These are phyloP conservation scores for Blastomussa wellsi DNA, from an alignment of 92 coral and sea anemone species.

Conservation along the genomic window DNA sequence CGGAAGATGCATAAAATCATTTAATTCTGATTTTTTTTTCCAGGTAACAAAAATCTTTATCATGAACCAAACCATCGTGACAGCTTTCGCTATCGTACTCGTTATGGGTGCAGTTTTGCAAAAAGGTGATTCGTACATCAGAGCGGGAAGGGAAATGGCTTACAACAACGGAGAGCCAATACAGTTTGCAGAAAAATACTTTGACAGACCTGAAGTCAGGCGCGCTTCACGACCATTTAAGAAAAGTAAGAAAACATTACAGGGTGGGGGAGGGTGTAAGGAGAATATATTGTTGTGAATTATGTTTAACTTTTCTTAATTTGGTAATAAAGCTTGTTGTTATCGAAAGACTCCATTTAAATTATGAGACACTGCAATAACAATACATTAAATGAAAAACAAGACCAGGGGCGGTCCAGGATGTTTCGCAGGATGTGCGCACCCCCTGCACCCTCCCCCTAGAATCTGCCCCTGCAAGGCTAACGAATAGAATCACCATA, in stretches of 20 bases:
- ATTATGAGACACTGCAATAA: no score
- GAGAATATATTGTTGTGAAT: not conserved
- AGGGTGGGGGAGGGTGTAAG: not conserved
- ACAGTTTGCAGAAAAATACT: not conserved
- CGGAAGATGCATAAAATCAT: no score
- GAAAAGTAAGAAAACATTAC: not conserved
- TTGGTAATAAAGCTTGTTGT: no score
- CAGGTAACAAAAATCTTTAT: not conserved
- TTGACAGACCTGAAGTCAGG: not conserved
- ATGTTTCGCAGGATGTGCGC: no score
- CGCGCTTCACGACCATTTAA: not conserved
- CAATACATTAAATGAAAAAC: no score
- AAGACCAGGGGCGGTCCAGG: no score
- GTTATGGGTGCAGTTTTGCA: constrained; percentile 17
- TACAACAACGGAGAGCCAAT: not conserved
- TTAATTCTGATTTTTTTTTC: not conserved
- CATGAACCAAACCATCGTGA: constrained; percentile 15
- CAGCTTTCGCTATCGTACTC: constrained; percentile 2
- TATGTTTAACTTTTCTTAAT: no score
- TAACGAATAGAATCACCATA: no score
- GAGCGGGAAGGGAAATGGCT: constrained; percentile 27
- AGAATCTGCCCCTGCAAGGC: no score
- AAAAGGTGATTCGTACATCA: constrained; percentile 18
- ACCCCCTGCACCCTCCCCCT: no score
- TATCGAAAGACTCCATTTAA: no score